These are phyloP conservation scores for Aramus guarauna DNA, from an alignment of 2,113 vertebrate species.

Conservation along the genomic window DNA sequence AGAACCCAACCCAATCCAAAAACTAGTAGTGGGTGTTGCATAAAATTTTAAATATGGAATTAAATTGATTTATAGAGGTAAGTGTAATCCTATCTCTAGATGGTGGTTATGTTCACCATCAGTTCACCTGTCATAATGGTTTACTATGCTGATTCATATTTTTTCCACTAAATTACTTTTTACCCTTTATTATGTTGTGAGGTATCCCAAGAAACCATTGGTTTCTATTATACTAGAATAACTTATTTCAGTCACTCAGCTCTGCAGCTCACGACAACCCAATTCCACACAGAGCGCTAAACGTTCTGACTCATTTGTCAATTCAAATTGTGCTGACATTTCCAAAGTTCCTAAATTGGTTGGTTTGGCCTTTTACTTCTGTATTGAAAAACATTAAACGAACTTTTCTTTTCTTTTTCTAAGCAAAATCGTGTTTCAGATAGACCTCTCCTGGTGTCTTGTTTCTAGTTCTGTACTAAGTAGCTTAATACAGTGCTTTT, in stretches of 20 bases:
- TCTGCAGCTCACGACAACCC: not conserved
- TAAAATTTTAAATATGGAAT: not conserved
- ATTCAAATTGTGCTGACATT: not conserved
- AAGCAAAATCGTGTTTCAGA: not conserved
- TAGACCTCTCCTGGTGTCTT: not conserved
- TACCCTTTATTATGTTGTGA: not conserved
- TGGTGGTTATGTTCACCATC: not conserved
- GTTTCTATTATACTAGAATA: not conserved
- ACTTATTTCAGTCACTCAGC: not conserved
- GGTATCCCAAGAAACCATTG: not conserved
- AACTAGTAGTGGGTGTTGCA: not conserved
- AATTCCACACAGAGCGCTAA: not conserved
- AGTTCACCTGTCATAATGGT: not conserved
- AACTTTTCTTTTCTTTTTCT: not conserved
- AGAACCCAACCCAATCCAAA: not conserved
- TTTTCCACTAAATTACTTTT: not conserved
- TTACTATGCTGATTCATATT: not conserved
- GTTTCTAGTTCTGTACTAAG: not conserved
- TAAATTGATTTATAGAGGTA: not conserved
- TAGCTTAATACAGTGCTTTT: not conserved
- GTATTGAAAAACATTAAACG: not conserved
- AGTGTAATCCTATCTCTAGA: not conserved
- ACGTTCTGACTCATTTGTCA: not conserved
- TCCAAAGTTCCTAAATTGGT: not conserved
- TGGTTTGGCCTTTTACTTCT: not conserved